Base-by-base conservation (phyloP, 2,797 vertebrate species). In the Halcyon chelicuti region DNA sequence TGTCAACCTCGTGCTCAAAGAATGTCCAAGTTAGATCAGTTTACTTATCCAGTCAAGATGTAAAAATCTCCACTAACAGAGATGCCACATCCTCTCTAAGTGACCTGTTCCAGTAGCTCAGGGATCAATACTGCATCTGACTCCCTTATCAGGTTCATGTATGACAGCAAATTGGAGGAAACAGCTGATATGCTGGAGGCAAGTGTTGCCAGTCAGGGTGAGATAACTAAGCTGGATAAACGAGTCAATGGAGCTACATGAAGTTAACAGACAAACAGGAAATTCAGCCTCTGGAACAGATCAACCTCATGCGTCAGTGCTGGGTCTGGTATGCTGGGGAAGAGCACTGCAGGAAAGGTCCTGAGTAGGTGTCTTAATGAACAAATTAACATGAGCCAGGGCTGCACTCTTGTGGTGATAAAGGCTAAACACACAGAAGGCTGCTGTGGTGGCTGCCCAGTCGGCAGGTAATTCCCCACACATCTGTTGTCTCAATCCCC, bases 401-500 rank as follows among this genome's bases (percentile, higher is more conserved):
- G 29, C 75, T 92, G 60, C 71, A 14, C 37, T 75, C 63, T 70
- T 61, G 71, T 72, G 71, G 62, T 52, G 16, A 7, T 31, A 14
- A 72, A 61, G 9, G 15, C 33, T 90, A 75, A 93, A 58, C 0
- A 2, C 74, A 52, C 3, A 61, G n/a, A 47, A 31, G 8, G 6
- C 11, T 84, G 18, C 35, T 42, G 18, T 28, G 15, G 4, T 51
- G 16, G 15, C 5, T 42, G 62, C 76, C n/a, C 29, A 31, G 46
- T 3, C 37, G 68, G 23, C 15, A 58, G 5, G 5, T 7, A 28
- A 55, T 5, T n/a, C 8, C 7, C 12, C 3, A 2, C 1, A 13
- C 0, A 1, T 13, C 60, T 23, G 15, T 20, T 42, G 40, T 4
- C 35, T 58, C 37, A 9, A 2, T 57, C 9, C 9, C 7, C 33